Conservation (phyloP, 1,140 invertebrate genomes). For the Heliconius hewitsoni region DNA sequence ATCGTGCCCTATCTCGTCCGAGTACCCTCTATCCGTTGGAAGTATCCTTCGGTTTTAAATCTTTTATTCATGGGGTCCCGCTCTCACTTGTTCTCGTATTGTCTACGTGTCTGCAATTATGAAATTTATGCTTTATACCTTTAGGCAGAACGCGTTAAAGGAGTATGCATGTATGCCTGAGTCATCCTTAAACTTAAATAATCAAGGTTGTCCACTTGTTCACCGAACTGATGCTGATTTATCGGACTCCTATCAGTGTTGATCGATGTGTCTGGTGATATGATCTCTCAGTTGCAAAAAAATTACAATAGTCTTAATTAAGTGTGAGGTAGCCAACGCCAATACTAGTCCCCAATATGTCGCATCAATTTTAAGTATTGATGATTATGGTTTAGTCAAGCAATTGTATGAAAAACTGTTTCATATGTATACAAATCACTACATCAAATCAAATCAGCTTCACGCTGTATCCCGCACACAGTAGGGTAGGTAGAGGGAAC, state of each 20-base stretch:
- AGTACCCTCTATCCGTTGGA: conserved; percentile 47
- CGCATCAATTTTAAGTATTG: neutral
- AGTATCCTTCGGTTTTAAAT: conserved; percentile 56
- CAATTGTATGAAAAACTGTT: neutral
- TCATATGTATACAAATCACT: no score
- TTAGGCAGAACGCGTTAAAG: conserved; percentile 69
- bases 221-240: conserved; percentile 69
- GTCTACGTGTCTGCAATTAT: conserved; percentile 74
- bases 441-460: no score
- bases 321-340: conserved; percentile 2
- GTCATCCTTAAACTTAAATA: conserved; percentile 57
- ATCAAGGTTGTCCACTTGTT: conserved; percentile 70
- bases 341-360: neutral
- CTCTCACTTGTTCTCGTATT: conserved; percentile 68
- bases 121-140: conserved; percentile 71
- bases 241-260: conserved; percentile 63
- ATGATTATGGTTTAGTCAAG: neutral
- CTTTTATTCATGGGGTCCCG: conserved; percentile 69
- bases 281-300: conserved; percentile 26
- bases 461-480: no score
- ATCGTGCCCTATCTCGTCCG: conserved; percentile 51
- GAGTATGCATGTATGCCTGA: conserved; percentile 44
- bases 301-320: conserved; percentile 33
- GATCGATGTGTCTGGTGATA: conserved; percentile 62
- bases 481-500: no score